Evolutionary conservation across 1,140 invertebrate genomes (phyloP), one percentile per base, ranked within the genome.

Genomic region (Microplitis demolitor): DNA sequence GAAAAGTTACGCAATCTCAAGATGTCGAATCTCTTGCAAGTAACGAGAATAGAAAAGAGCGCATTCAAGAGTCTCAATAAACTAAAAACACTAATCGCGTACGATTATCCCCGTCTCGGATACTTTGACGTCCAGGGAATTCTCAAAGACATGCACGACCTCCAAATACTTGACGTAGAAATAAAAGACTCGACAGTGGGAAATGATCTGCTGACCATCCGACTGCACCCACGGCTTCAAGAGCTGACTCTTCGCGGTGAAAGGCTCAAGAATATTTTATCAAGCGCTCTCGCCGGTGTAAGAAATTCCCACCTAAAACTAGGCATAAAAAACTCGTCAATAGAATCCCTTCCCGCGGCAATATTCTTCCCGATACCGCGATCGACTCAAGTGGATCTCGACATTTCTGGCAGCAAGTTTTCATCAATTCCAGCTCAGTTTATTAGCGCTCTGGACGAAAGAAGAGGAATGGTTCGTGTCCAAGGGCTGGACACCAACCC

Each of bases 361-460:
- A 80, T 97, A 24, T 90, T 97, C 64, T 95, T 96, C 78, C 94
- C 95, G 0, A 90, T 97, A n/a, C 96, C 96, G 1, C 90, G 95
- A 78, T 97, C 95, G 3, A 95, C 94, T 0, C 90, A 91, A 69
- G 91, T 97, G 14, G 90, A 87, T 5, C 87, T 97, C 1, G 93
- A 96, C 80, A 89, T 97, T 0, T 88, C 90, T n/a, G 92, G 93
- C 8, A 95, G 92, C 78, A 92, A 93, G 80, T 87, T 97, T 53
- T 89, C 89, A 4, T 93, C 91, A 1, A 80, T 97, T 3, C 90
- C 92, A 66, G 89, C 92, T 0, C 94, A 95, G 77, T 88, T 97
- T 60, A 85, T 97, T 6, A 89, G 91, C 9, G 91, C 93, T 35
- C 85, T 97, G 4, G 95, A 96, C 78, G 95, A 96, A 81, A 89